phyloP scores from a whole-genome alignment of 2,888 invertebrate genomes.

The Mayetiola destructor region DNA sequence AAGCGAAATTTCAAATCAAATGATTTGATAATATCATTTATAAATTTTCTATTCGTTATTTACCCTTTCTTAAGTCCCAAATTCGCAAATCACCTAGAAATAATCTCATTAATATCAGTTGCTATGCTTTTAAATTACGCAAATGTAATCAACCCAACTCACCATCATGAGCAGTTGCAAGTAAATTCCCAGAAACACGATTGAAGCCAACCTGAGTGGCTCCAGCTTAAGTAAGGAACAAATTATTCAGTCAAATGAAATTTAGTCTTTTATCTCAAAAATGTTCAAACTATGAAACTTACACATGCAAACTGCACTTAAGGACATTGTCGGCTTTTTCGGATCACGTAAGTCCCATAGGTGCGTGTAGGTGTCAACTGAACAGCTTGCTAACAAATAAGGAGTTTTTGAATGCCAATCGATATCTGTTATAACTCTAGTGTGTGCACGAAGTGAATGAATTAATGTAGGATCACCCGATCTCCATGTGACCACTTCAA shows the following conservation, averaged over 20 bases:
- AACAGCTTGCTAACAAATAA: conserved; percentile 70
- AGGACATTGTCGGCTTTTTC: conserved; percentile 63
- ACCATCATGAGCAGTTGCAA: conserved; percentile 88
- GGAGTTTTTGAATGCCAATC: conserved; percentile 79
- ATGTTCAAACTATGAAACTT: no score
- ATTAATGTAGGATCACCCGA: conserved; percentile 55
- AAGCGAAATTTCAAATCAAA: no score
- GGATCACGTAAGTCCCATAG: conserved; percentile 86
- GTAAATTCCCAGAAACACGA: conserved; percentile 60
- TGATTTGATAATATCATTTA: no score
- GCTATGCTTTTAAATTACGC: not conserved
- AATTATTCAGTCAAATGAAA: not conserved
- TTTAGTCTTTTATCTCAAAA: not conserved
- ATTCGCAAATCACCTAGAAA: conserved; percentile 64
- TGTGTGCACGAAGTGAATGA: conserved; percentile 63
- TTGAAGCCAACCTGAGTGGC: conserved; percentile 94
- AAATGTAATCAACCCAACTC: not conserved
- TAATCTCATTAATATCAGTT: not conserved
- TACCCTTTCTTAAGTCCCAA: conserved; percentile 93
- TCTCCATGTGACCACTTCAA: conserved; percentile 73
- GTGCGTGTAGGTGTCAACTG: conserved; percentile 85
- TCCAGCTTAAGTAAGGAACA: conserved; percentile 41
- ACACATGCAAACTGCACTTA: conserved; percentile 73
- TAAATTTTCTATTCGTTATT: no score
- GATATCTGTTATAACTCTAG: conserved; percentile 74